Base-by-base conservation (phyloP, 2,888 invertebrate genomes). In the Drosophila bunnanda region DNA sequence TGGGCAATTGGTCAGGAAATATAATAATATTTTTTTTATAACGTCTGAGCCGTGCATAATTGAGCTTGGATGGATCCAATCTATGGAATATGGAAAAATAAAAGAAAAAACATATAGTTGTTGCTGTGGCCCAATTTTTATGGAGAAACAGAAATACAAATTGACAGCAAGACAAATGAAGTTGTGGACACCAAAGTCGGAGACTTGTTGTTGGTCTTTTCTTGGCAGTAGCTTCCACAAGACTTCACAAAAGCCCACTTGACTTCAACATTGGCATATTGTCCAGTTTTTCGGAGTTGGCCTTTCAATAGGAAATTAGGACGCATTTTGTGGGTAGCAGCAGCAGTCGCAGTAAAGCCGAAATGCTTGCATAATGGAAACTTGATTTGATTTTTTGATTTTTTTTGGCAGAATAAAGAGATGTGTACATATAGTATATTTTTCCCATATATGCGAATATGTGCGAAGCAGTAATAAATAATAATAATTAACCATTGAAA, bases 291-390 rank as follows among this genome's bases (percentile, higher is more conserved):
- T 36, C 57, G 38, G 32, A 50, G 43, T 58, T 68, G 54, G 70
- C 54, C 70, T 81, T 79, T 83, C 76, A 72, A 71, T 84, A 78
- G 67, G 62, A 66, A 75, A 85, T 80, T 68, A 75, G 83, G 78
- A 72, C 70, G 72, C 54, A 60, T 43, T 71, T 71, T 60, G 72
- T 68, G 68, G 61, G 71, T 57, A 59, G 53, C 48, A 64, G 46
- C 52, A 46, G 32, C 32, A 50, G 44, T n/a, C 57, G 17, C 17
- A 32, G 44, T 28, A 46, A 50, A 50, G 17, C 30, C 20, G 30
- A 25, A 59, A 39, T 46, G 68, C 73, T 70, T 70, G 70, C 70
- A 70, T 70, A 70, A 70, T 68, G 46, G 46, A 54, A 66, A 66
- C 66, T 66, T 32, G 44, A 65, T 53, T 25, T 30, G 22, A 38